Evolutionary conservation across 2,797 vertebrate genomes (phyloP), one percentile per base, ranked within the genome.

Genomic region (Dromococcyx pavoninus): DNA sequence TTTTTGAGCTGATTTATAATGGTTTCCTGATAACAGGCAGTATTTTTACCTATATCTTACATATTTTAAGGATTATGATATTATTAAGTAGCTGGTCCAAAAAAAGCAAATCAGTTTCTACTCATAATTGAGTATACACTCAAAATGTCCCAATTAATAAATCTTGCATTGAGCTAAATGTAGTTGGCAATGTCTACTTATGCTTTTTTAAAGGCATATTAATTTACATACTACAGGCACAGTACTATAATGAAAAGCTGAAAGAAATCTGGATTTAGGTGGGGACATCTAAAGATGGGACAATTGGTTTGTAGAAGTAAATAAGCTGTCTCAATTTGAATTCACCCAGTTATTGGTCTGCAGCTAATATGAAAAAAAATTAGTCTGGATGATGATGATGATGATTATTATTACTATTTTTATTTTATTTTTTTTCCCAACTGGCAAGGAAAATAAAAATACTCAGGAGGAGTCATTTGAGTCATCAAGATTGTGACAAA

Each of bases 1-100:
- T 51, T 92, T 66, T 86, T 25, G 19, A 77, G 24, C 35, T 77
- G 32, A 71, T 87, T 88, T 86, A 77, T 37, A 89, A 69, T 13
- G n/a, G 16, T 14, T 93, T 87, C 53, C 14, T 71, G 57, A 80
- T 80, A 93, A 71, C 14, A 70, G 44, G 23, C 13, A 72, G 7
- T 66, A 44, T 85, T 94, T 93, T 93, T 80, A 28, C 85, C 50
- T 58, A 67, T 80, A 91, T 77, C 41, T 94, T 80, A 57, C 50
- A 54, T 80, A 74, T 91, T 87, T 89, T 89, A 93, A 76, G 62
- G 23, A 79, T 81, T 78, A 60, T 73, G 25, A 33, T 86, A 72
- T 51, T 74, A 76, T 82, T 48, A 76, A 35, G 33, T 76, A 82
- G 88, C 53, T 67, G 37, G 32, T 61, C 53, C 57, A 89, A 74